These are phyloP conservation scores for Stegastes partitus DNA, from an alignment of 2,113 vertebrate genomes.

Conservation along the genomic window DNA sequence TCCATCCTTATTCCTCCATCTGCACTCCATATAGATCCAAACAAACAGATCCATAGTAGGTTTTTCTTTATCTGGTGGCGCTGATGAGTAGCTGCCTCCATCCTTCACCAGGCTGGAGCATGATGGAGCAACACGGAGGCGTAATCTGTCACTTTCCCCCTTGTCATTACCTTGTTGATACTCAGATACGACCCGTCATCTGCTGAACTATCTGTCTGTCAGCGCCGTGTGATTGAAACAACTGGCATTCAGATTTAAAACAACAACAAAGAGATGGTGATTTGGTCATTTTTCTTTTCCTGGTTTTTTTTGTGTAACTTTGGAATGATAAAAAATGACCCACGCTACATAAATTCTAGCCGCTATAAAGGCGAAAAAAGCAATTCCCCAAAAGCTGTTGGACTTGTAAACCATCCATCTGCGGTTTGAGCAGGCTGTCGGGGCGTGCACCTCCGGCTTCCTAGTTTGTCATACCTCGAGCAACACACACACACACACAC, in stretches of 20 bases:
- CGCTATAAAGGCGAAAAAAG: constrained; percentile 58
- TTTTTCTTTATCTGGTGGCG: constrained; percentile 32
- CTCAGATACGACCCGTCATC: constrained; percentile 71
- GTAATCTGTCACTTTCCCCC: constrained; percentile 79
- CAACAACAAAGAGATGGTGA: constrained; percentile 28
- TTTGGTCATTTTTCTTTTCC: constrained; percentile 61
- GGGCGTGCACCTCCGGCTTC: constrained; percentile 24
- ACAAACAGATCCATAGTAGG: constrained; percentile 27
- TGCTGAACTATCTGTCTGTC: constrained; percentile 70
- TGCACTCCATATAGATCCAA: constrained; percentile 22
- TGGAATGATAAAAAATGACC: constrained; percentile 63
- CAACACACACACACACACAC: constrained; percentile 16
- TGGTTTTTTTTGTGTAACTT: no score
- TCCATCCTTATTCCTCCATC: constrained; percentile 21
- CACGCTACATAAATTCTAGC: constrained; percentile 68
- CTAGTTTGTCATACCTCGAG: constrained; percentile 35
- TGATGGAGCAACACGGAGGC: constrained; percentile 77
- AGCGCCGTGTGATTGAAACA: constrained; percentile 73
- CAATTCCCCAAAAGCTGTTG: constrained; percentile 71
- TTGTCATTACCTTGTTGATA: constrained; percentile 81
- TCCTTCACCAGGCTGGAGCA: constrained; percentile 61
- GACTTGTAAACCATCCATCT: constrained; percentile 70
- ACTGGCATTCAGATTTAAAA: constrained; percentile 45
- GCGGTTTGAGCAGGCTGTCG: constrained; percentile 42
- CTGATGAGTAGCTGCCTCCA: constrained; percentile 50